Evolutionary conservation across 2,113 vertebrate genomes (phyloP).

Genomic region (Conger conger): DNA sequence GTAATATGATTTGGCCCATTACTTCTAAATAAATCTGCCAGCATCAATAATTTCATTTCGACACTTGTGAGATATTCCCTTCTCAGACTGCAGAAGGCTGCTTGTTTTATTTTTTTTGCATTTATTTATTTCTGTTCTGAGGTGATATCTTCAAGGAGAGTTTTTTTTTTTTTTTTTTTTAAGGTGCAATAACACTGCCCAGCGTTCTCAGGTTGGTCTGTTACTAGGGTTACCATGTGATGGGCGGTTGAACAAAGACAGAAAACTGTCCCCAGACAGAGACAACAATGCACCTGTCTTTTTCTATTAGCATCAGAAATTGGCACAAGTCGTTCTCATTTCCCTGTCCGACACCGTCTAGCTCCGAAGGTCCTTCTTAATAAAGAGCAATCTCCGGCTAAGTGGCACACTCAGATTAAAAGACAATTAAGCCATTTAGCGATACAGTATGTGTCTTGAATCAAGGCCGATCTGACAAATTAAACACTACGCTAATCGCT

Average conservation of each 20-base stretch:
- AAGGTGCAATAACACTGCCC: neutral
- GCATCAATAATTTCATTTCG: conserved; percentile 31
- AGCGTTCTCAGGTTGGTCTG: neutral
- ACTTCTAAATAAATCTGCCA: conserved; percentile 49
- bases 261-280: neutral
- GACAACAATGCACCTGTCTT: neutral
- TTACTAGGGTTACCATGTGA: neutral
- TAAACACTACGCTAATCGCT: neutral
- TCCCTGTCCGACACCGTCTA: neutral
- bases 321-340: neutral
- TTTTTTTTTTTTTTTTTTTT: too few relatives aligned
- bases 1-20: conserved; percentile 52
- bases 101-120: neutral
- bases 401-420: neutral
- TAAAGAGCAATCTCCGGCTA: neutral
- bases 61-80: conserved; percentile 26
- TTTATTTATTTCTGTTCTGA: neutral
- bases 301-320: neutral
- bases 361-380: neutral
- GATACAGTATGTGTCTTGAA: neutral
- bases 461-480: neutral
- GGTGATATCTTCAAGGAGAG: conserved; percentile 29
- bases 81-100: conserved; percentile 9
- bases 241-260: neutral
- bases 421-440: neutral